Conservation (phyloP, 2,888 invertebrate genomes). For the Zaprionus bogoriensis region DNA sequence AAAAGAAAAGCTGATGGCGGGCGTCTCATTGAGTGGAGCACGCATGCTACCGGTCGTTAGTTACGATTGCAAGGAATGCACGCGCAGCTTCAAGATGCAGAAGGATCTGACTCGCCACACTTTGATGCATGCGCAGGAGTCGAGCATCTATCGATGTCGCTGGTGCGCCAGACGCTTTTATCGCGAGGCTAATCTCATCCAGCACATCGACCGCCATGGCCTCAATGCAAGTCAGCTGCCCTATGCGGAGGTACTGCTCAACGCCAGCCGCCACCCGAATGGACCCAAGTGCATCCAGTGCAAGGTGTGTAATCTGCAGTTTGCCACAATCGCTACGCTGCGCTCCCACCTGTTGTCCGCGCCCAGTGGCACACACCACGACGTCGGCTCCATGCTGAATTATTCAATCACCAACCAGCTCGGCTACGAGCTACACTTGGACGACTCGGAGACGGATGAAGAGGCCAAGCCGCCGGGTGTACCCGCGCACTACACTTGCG, state of each 20-base stretch:
- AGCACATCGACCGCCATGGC: conserved; percentile 75
- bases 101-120: conserved; percentile 79
- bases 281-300: conserved; percentile 74
- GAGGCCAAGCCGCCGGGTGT: conserved; percentile 52
- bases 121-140: conserved; percentile 67
- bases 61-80: conserved; percentile 60
- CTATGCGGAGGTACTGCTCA: conserved; percentile 69
- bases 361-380: conserved; percentile 47
- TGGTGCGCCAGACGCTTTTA: conserved; percentile 80
- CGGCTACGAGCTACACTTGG: conserved; percentile 80
- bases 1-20: neutral
- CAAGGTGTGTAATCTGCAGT: conserved; percentile 73
- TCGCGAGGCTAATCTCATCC: conserved; percentile 73
- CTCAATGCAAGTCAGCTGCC: conserved; percentile 58
- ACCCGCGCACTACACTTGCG: conserved; percentile 65
- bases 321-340: conserved; percentile 57
- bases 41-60: conserved; percentile 11
- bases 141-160: conserved; percentile 74
- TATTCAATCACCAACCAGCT: conserved; percentile 80
- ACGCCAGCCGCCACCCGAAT: conserved; percentile 70
- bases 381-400: conserved; percentile 55
- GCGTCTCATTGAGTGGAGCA: neutral
- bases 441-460: conserved; percentile 82
- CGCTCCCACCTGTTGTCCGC: conserved; percentile 59
- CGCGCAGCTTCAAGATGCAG: conserved; percentile 73